Evolutionary conservation across 2,797 vertebrate species (phyloP), one percentile per base, ranked within the genome.

Genomic region (Chloroceryle inda): DNA sequence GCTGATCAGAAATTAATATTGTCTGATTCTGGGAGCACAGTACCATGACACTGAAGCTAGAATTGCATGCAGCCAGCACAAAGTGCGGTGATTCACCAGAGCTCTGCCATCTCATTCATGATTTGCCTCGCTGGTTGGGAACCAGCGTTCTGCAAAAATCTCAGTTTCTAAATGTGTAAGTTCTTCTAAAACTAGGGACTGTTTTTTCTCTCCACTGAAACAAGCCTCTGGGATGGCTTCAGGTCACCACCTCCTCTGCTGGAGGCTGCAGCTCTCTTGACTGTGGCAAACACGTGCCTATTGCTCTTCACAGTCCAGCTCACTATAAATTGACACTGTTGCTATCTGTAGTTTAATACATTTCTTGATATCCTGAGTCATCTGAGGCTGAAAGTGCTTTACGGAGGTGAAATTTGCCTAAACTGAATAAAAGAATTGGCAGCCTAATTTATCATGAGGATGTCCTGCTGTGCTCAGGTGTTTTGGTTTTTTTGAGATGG

Each of bases 1-100:
- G 94, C 95, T 97, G 94, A 97, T 94, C 83, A 94, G 77, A 97
- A 96, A 85, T 91, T 81, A 95, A 96, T 94, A 78, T 84, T 92
- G 80, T 96, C 85, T 96, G 69, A 79, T 95, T 79, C 94, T 91
- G 86, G 67, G 67, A 85, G 59, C 84, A 21, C 71, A 76, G 77
- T 82, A 67, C 50, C 37, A 24, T 77, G 82, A 23, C 75, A 89
- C 61, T 23, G 68, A 80, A 67, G 91, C 82, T 33, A 35, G 55
- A 84, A 89, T 62, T 94, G 33, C 40, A 37, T 3, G 2, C 68
- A 85, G 61, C 72, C 64, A 52, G 61, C 85, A 77, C 78, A 77
- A 89, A 92, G 47, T 4, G 2, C 59, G 19, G 35, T 59, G 47
- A 40, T 73, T 91, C 44, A 82, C 52, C 44, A 83, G 62, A 74